Evolutionary conservation across 1,140 invertebrate genomes (phyloP).

Genomic region (Drosophila biarmipes): DNA sequence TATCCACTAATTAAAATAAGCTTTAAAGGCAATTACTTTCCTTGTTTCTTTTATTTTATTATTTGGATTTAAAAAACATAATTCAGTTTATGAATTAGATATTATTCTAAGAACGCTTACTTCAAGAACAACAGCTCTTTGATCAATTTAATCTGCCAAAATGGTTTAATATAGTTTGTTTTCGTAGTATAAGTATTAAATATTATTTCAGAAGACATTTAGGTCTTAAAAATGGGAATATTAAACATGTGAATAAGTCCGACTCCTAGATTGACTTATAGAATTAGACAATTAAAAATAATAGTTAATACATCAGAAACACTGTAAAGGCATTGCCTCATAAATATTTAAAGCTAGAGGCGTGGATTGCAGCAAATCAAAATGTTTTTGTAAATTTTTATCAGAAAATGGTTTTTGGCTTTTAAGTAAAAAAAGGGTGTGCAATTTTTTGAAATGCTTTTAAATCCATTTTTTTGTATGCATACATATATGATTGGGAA

Average conservation of each 20-base stretch:
- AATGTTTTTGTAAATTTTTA: neutral
- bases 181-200: constrained; percentile 13
- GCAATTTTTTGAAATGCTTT: neutral
- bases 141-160: constrained; percentile 5
- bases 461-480: neutral
- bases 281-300: constrained; percentile 1
- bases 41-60: constrained; percentile 26
- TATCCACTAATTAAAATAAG: constrained; percentile 56
- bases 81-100: neutral
- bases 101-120: neutral
- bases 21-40: constrained; percentile 34
- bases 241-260: neutral
- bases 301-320: neutral
- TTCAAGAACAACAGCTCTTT: constrained; percentile 17
- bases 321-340: constrained; percentile 1
- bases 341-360: constrained; percentile 5
- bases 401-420: neutral
- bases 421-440: neutral
- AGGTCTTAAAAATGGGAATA: constrained; percentile 38
- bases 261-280: constrained; percentile 3
- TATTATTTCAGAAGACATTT: constrained; percentile 56
- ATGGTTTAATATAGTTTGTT: constrained; percentile 4
- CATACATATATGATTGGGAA: constrained; percentile 1
- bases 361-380: neutral
- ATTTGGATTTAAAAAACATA: constrained; percentile 12